Base-by-base conservation (phyloP, 1,140 invertebrate genomes). In the Tetraneura akinire region DNA sequence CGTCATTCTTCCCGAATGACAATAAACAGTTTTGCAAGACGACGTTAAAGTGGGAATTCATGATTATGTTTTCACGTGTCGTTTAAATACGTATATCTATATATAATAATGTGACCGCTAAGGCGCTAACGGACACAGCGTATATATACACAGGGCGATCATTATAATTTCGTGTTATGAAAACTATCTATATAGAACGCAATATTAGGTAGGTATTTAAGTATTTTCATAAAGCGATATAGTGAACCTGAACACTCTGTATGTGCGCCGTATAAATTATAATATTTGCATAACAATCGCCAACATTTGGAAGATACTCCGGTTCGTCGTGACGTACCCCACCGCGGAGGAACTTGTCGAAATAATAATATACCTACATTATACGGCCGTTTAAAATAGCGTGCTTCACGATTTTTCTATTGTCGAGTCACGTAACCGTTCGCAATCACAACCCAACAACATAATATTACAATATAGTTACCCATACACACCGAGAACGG, bases 321-420 rank as follows among this genome's bases (percentile, higher is more conserved):
- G 47, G 68, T 32, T 71, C 9, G 68, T 71, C 68, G 68, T 71
- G 68, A 71, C 68, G 23, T 45, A 71, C 47, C 45, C 45, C 47
- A 45, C 45, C 47, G 9, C 47, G 9, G 21, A 71, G 45, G 45
- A 29, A 71, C 45, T 68, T 47, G 37, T 71, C 68, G 45, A 71
- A 71, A 51, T 49, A 29, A 71, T n/a, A n/a, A n/a, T n/a, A n/a
- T n/a, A n/a, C n/a, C n/a, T n/a, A n/a, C n/a, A n/a, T n/a, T n/a
- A n/a, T 51, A 71, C 68, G 26, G 47, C 68, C 68, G 68, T 71
- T 71, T 51, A 51, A 71, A 71, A 71, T 71, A 71, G 68, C 68
- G 68, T 71, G 68, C 68, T 71, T 71, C 68, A 71, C 68, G 68
- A 71, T 71, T 71, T 71, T 71, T 29, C 68, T 51, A 71, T 71